Evolutionary conservation across 23 tunicate species (phyloP), one percentile per base, ranked within the genome.

Genomic region (Halocynthia roretzi): DNA sequence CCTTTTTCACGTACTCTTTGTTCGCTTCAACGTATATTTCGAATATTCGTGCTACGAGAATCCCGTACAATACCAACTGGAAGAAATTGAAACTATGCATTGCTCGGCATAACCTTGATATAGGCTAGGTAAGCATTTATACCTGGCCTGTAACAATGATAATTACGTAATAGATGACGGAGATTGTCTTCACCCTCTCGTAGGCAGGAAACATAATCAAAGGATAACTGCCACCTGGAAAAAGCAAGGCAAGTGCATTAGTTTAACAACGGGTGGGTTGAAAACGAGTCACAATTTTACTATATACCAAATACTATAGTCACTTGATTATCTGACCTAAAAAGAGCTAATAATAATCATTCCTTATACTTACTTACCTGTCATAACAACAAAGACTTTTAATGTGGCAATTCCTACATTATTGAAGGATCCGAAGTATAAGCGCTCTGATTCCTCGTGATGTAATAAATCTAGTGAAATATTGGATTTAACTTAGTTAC

Each of bases 121-220:
- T 15, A 15, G 17, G 17, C 64, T n/a, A n/a, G 17, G 2, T 18
- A 60, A 60, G 17, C 17, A 60, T 60, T 60, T n/a, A 51, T 51
- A 89, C 96, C 96, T 89, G 89, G 17, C 96, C 96, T 6, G 84
- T 83, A 53, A 89, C 52, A 23, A 89, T 83, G 50, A 89, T 84
- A 11, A 77, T 80, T 17, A 89, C 56, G 69, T 83, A 89, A 76
- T 84, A 89, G 8, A 80, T n/a, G 49, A 89, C 70, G 6, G 81
- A 85, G 51, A 77, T 52, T 48, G 87, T 82, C 40, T 44, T 57
- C 51, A 53, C 78, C 17, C 31, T 48, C 49, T 74, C 56, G 77
- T 89, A 89, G 7, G 84, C 88, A 6, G 96, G 96, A 62, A 83
- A 80, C 88, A 89, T 89, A 61, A 89, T 84, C 53, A 82, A 70